Evolutionary conservation across 1,140 invertebrate species (phyloP).

Genomic region (Polypedilum pembai): DNA sequence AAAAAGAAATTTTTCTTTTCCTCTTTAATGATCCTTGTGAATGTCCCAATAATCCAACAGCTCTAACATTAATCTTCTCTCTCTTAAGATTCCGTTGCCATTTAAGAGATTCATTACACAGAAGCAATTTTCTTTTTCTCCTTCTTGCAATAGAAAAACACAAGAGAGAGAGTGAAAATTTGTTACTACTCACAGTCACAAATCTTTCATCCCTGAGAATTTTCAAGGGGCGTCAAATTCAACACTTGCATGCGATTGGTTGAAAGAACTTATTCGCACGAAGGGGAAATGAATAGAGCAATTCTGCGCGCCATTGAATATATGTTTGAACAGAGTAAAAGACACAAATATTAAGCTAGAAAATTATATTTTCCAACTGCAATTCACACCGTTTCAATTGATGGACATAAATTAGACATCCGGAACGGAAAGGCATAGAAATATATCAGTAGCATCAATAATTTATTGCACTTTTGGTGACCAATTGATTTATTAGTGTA

Average conservation of each 20-base stretch:
- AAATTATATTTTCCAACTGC: slow-evolving; percentile 10
- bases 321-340: not conserved
- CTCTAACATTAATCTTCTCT: slow-evolving; percentile 24
- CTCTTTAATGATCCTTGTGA: slow-evolving; percentile 26
- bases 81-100: slow-evolving; percentile 15
- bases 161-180: not conserved
- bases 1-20: slow-evolving; percentile 22
- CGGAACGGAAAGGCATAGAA: slow-evolving; percentile 9
- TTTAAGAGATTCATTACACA: slow-evolving; percentile 14
- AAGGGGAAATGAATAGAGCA: not conserved
- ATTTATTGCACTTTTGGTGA: slow-evolving; percentile 22
- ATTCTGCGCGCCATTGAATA: not conserved
- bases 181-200: not conserved
- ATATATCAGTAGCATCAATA: slow-evolving; percentile 14
- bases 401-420: slow-evolving; percentile 28
- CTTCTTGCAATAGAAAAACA: not conserved
- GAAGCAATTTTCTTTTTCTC: slow-evolving; percentile 8
- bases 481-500: slow-evolving; percentile 6
- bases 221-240: not conserved
- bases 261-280: not conserved
- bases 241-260: not conserved
- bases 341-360: not conserved
- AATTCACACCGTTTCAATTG: slow-evolving; percentile 16
- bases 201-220: not conserved
- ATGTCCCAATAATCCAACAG: slow-evolving; percentile 26